Base-by-base conservation (phyloP, 2,797 vertebrate genomes). In the Anableps anableps region DNA sequence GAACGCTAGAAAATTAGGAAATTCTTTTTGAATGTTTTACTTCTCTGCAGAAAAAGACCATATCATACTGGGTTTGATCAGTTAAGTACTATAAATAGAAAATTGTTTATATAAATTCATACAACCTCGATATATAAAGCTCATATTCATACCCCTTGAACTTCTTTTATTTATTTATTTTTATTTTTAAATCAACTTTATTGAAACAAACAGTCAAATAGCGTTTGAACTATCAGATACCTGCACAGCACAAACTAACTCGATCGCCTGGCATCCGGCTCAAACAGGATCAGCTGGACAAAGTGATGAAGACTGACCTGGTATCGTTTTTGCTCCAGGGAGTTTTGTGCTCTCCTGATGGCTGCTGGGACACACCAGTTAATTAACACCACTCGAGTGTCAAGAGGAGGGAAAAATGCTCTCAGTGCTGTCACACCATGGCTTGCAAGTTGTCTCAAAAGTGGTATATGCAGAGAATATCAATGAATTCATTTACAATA, bases 361-460 rank as follows among this genome's bases (percentile, higher is more conserved):
- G 83, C 81, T n/a, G 21, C 50, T 0, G 21, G 82, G 81, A 76
- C 86, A 89, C 82, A 85, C 72, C 83, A 84, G 89, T 91, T 94
- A 93, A 93, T 94, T 92, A 94, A 88, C 81, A 90, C 86, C 83
- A 82, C 86, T 91, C 83, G 64, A 92, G 85, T 92, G 86, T 91
- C 89, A 87, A 86, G 31, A 82, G 79, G 76, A 79, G 62, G 77
- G 72, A 77, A 78, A 81, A 78, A 90, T 81, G 78, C 78, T 86
- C 74, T 88, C 79, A 78, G 82, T 72, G 81, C 75, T 79, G 76
- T 85, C 85, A 79, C 79, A 83, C n/a, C 64, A 43, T 36, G 45
- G 80, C 75, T 80, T 80, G 74, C 78, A 62, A 80, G 60, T 68
- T 48, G 31, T 86, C 80, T 86, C 76, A 64, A 83, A 72, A 47